These are phyloP conservation scores for Eucera pruinosa DNA, from an alignment of 2,888 invertebrate genomes.

Conservation along the genomic window DNA sequence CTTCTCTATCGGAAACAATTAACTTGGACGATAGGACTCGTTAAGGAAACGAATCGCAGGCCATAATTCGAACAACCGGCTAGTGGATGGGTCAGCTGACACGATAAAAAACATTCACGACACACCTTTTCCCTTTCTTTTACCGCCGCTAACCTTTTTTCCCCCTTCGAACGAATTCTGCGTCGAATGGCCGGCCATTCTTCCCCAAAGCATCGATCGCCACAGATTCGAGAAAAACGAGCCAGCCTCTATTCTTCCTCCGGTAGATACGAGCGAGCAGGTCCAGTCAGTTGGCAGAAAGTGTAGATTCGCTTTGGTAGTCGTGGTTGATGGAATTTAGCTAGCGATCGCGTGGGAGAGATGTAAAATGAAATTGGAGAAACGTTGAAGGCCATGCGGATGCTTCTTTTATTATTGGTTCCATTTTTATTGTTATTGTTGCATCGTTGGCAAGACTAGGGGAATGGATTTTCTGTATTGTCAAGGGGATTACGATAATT, in stretches of 20 bases:
- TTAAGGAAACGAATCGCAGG: slow-evolving; percentile 38
- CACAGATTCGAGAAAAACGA: slow-evolving; percentile 55
- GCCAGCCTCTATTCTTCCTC: slow-evolving; percentile 24
- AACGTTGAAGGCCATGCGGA: background rate
- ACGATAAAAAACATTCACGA: slow-evolving; percentile 57
- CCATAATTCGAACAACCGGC: slow-evolving; percentile 31
- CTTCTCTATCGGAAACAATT: slow-evolving; percentile 33
- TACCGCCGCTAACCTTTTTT: slow-evolving; percentile 19
- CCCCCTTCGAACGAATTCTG: slow-evolving; percentile 33
- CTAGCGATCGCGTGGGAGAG: background rate
- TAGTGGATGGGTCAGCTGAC: slow-evolving; percentile 52
- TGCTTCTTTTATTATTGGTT: slow-evolving; percentile 7
- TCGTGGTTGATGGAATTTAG: slow-evolving; percentile 9
- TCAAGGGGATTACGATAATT: slow-evolving; percentile 73
- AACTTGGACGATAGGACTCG: slow-evolving; percentile 25
- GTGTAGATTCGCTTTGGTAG: background rate
- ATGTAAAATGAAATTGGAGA: background rate
- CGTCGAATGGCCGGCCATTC: slow-evolving; percentile 55
- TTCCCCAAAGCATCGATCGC: slow-evolving; percentile 54
- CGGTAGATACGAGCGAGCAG: slow-evolving; percentile 10
- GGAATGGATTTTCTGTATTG: slow-evolving; percentile 55
- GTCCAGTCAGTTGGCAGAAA: background rate
- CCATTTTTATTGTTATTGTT: slow-evolving; percentile 19
- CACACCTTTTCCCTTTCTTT: slow-evolving; percentile 25
- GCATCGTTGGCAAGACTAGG: slow-evolving; percentile 3